Evolutionary conservation across 2,113 vertebrate genomes (phyloP).

Genomic region (Pipra filicauda): DNA sequence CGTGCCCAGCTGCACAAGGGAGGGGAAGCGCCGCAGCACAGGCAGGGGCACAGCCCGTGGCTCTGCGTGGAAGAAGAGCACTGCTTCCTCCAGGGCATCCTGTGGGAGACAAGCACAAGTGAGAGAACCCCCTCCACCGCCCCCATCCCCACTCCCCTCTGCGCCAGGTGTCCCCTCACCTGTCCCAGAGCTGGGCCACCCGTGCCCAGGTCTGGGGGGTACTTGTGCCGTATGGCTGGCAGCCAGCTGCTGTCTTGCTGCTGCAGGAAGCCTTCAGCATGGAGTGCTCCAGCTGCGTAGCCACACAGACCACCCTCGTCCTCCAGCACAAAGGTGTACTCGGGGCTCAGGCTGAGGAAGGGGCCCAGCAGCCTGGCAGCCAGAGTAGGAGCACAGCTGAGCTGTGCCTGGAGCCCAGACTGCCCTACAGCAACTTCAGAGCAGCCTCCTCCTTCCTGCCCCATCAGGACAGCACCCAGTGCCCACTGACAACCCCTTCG

Average conservation of each 20-base stretch:
- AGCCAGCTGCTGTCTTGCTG: constrained; percentile 81
- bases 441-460: not conserved
- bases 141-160: accelerated
- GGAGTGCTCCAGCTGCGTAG: constrained; percentile 77
- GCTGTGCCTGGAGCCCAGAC: not conserved
- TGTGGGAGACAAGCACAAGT: not conserved
- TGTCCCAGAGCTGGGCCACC: not conserved
- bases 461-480: accelerated
- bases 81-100: constrained; percentile 69
- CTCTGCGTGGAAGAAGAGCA: constrained; percentile 77
- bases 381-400: not conserved
- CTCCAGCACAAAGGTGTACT: constrained; percentile 85
- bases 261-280: constrained; percentile 78
- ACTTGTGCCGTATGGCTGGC: constrained; percentile 70
- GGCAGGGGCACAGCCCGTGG: constrained; percentile 78
- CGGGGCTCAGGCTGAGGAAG: constrained; percentile 80
- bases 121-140: not conserved
- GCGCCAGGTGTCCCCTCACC: not conserved
- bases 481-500: not conserved
- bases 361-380: constrained; percentile 78
- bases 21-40: constrained; percentile 84
- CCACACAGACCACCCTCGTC: constrained; percentile 81
- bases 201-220: not conserved
- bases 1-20: constrained; percentile 80
- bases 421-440: not conserved